A percentile compares a stretch with the other conserved stretches of the same genome.
phyloP scores from a whole-genome alignment of 2,888 invertebrate species.

The Leptopilina myrica region DNA sequence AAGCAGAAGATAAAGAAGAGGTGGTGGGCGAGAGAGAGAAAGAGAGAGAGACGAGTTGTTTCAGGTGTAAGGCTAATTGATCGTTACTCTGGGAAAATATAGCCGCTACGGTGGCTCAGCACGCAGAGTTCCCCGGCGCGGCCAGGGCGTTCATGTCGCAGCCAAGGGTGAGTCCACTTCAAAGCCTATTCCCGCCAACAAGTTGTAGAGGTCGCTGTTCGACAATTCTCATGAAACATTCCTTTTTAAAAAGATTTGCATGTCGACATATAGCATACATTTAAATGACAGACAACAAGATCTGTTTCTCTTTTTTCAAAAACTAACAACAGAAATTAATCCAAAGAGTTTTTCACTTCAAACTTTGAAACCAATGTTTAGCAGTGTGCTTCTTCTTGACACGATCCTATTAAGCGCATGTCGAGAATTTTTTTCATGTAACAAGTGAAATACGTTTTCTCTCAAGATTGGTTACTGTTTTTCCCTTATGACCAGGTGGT shows the following conservation, averaged over 20 bases:
- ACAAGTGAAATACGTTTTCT: no score
- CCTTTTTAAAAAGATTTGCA: no score
- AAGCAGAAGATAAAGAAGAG: constrained; percentile 3
- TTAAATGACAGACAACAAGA: no score
- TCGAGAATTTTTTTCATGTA: no score
- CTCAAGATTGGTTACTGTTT: background rate
- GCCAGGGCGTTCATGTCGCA: constrained; percentile 92
- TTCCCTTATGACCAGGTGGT: background rate
- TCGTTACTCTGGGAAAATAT: constrained; percentile 74
- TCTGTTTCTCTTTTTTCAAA: no score
- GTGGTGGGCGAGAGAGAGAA: constrained; percentile 5
- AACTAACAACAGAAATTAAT: no score
- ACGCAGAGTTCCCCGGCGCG: constrained; percentile 81
- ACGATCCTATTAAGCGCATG: no score
- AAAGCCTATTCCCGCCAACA: constrained; percentile 1
- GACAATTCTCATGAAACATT: background rate
- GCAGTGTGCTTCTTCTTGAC: no score
- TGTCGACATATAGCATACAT: no score
- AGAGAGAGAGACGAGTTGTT: constrained; percentile 6
- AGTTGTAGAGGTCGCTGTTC: background rate
- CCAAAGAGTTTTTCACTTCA: no score
- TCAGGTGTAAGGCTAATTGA: constrained; percentile 46
- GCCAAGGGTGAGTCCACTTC: constrained; percentile 85
- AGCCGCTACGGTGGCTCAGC: constrained; percentile 79
- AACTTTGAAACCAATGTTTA: no score